A percentile compares a stretch with the other conserved stretches of the same genome.
phyloP scores from a whole-genome alignment of 2,113 vertebrate genomes.

The Eretmochelys imbricata region DNA sequence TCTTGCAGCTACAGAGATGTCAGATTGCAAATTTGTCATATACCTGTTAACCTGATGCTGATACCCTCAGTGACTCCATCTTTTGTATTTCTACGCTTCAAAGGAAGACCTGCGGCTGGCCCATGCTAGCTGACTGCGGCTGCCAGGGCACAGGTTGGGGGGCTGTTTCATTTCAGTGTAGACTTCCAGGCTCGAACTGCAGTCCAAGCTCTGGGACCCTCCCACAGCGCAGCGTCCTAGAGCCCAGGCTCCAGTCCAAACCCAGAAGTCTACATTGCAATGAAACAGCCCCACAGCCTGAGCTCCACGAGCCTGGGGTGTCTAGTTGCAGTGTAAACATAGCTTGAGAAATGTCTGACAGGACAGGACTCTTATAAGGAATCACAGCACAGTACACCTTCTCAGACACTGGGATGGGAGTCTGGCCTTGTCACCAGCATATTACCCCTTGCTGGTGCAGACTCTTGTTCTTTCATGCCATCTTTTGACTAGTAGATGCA shows the following conservation, averaged over 20 bases:
- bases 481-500: neutral
- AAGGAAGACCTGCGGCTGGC: neutral
- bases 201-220: neutral
- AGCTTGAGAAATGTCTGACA: neutral
- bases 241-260: too few species aligned
- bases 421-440: accelerated
- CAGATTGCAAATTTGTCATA: neutral
- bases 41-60: neutral
- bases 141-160: neutral
- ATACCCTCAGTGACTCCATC: too few species aligned
- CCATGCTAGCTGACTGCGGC: neutral
- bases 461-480: neutral
- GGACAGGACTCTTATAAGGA: neutral
- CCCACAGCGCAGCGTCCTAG: too few species aligned
- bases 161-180: neutral
- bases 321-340: neutral
- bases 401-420: neutral
- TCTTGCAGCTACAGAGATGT: accelerated
- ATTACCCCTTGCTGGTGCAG: neutral
- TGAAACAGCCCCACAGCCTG: too few species aligned
- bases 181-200: neutral
- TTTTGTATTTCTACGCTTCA: neutral
- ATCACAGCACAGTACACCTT: accelerated
- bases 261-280: too few species aligned
- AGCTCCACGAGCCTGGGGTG: neutral